Evolutionary conservation across 1,140 invertebrate species (phyloP).

Genomic region (Matsumurasca onukii): DNA sequence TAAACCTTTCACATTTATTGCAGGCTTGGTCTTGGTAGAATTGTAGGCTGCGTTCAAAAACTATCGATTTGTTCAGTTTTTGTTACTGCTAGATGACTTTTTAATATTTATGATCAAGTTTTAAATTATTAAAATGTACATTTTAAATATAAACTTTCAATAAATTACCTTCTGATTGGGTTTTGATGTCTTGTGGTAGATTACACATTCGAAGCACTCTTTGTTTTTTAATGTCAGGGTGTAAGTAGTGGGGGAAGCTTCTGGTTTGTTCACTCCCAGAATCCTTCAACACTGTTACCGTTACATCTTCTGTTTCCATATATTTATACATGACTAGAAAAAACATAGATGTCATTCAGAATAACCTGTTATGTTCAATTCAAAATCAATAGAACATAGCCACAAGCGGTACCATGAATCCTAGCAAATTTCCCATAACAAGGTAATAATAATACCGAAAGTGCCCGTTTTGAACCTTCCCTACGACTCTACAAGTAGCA

Average conservation of each 20-base stretch:
- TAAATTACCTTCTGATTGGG: slow-evolving; percentile 71
- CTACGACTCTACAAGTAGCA: background rate
- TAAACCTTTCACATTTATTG: no score
- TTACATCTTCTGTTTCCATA: slow-evolving; percentile 56
- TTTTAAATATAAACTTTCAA: no score
- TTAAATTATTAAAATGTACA: no score
- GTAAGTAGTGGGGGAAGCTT: slow-evolving; percentile 54
- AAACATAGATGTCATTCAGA: no score
- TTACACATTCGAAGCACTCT: slow-evolving; percentile 67
- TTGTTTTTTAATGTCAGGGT: slow-evolving; percentile 59
- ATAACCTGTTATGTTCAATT: background rate
- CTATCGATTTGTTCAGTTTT: no score
- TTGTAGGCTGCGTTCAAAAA: no score
- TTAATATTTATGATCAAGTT: no score
- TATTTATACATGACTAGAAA: slow-evolving; percentile 73
- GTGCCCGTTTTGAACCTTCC: background rate
- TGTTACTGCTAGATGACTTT: no score
- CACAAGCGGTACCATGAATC: no score
- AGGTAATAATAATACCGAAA: background rate
- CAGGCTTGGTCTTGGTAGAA: no score
- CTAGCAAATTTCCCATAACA: no score
- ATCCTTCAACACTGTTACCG: slow-evolving; percentile 42
- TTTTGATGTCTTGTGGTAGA: slow-evolving; percentile 60
- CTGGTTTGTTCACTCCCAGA: slow-evolving; percentile 46
- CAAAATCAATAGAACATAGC: slow-evolving; percentile 1